Base-by-base conservation (phyloP, 2,888 invertebrate genomes). In the Ceratothoa steindachneri region DNA sequence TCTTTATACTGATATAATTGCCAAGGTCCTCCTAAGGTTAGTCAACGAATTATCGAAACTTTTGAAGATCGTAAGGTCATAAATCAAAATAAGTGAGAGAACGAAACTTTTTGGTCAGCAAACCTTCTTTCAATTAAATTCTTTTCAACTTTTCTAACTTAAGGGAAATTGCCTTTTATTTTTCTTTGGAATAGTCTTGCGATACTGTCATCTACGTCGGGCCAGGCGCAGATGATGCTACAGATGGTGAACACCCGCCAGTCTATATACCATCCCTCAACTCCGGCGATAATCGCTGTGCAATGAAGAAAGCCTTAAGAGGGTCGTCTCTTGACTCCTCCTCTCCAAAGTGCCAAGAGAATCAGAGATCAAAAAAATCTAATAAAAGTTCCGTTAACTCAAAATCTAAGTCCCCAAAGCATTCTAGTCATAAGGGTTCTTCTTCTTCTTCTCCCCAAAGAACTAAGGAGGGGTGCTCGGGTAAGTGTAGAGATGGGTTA, bases 181-280 rank as follows among this genome's bases (percentile, higher is more conserved):
- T n/a, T n/a, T n/a, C n/a, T n/a, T n/a, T n/a, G n/a, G n/a, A n/a
- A n/a, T n/a, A 97, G 82, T 96, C 96, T 22, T 97, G 97, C 75
- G 97, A 98, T 85, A 98, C 98, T 0, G 98, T 98, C 76, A 98
- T 98, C 83, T 98, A 97, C 85, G 91, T 93, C 51, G 83, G 83
- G 7, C 83, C 83, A 19, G 85, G 86, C 19, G 86, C 89, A 69
- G 94, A 95, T 82, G 94, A 94, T 83, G 92, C 92, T 15, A 95
- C 95, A 0, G 95, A 95, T 83, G 93, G 93, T n/a, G 94, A 95
- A 84, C 94, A 94, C 86, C 94, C 94, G n/a, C 94, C 95, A 0
- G 93, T 94, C 12, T 94, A 93, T 84, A 90, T 94, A 83, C 94
- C 94, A 28, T 91, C 92, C 82, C 87, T 94, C 69, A 92, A 92